These are phyloP conservation scores for Sitobion miscanthi DNA, from an alignment of 1,140 invertebrate genomes.

Conservation along the genomic window DNA sequence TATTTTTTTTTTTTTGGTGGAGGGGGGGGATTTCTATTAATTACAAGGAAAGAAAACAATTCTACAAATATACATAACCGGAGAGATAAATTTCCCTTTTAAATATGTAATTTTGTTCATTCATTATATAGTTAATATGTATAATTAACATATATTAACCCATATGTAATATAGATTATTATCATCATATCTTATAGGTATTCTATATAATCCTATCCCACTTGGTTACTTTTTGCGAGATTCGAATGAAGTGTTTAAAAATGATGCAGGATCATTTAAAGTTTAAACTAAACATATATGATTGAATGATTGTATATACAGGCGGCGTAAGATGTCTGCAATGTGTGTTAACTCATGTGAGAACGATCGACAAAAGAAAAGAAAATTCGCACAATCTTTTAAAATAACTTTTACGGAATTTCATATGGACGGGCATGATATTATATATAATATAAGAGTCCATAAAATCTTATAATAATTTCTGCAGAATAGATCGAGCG, in stretches of 20 bases:
- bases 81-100: too few relatives aligned
- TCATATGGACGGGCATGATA: not conserved
- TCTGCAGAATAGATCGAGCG: not conserved
- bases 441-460: not conserved
- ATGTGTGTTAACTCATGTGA: not conserved
- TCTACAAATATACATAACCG: too few relatives aligned
- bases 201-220: not conserved
- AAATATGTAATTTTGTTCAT: too few relatives aligned
- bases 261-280: not conserved
- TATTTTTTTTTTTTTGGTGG: too few relatives aligned
- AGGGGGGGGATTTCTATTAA: too few relatives aligned
- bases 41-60: too few relatives aligned
- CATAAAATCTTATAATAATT: conserved; percentile 14
- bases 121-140: too few relatives aligned
- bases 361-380: not conserved
- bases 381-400: conserved; percentile 11
- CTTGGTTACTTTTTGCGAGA: not conserved
- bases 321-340: not conserved
- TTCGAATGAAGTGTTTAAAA: not conserved
- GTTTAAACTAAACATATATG: not conserved
- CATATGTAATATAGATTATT: too few relatives aligned
- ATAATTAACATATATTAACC: too few relatives aligned
- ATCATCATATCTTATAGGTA: too few relatives aligned
- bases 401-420: not conserved
- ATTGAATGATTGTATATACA: not conserved